Evolutionary conservation across 2,113 vertebrate species (phyloP).

Genomic region (Epinephelus cyanopodus): DNA sequence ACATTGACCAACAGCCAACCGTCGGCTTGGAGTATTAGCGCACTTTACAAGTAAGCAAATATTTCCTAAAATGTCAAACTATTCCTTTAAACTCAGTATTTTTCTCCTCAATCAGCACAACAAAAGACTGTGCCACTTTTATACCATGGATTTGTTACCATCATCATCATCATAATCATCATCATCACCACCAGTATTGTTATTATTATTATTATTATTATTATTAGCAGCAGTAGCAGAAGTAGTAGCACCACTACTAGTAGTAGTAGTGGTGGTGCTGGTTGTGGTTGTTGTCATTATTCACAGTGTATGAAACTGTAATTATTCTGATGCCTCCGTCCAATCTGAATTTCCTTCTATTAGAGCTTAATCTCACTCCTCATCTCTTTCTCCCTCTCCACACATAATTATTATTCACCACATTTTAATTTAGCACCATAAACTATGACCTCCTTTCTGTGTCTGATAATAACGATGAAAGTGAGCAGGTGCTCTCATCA

Average conservation of each 20-base stretch:
- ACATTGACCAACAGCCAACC: no score
- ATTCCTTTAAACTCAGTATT: no score
- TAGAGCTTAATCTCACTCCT: conserved; percentile 35
- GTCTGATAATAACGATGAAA: conserved; percentile 53
- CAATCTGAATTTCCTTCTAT: conserved; percentile 6
- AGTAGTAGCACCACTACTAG: neutral
- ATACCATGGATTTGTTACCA: no score
- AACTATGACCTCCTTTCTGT: conserved; percentile 45
- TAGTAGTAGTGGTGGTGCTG: neutral
- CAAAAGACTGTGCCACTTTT: no score
- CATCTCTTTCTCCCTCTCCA: conserved; percentile 26
- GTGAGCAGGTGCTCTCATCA: conserved; percentile 75
- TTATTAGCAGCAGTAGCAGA: no score
- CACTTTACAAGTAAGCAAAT: no score
- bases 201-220: no score
- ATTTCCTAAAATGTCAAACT: no score
- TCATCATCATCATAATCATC: no score
- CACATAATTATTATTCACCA: conserved; percentile 58
- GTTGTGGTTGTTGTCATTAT: conserved; percentile 6
- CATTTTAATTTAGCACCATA: conserved; percentile 61
- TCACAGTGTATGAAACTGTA: conserved; percentile 18
- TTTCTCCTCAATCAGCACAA: no score
- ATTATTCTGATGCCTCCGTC: conserved; percentile 26
- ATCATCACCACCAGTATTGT: no score
- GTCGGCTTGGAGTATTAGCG: no score